These are phyloP conservation scores for Chinchilla lanigera DNA, from an alignment of 2,113 vertebrate genomes.

Conservation along the genomic window DNA sequence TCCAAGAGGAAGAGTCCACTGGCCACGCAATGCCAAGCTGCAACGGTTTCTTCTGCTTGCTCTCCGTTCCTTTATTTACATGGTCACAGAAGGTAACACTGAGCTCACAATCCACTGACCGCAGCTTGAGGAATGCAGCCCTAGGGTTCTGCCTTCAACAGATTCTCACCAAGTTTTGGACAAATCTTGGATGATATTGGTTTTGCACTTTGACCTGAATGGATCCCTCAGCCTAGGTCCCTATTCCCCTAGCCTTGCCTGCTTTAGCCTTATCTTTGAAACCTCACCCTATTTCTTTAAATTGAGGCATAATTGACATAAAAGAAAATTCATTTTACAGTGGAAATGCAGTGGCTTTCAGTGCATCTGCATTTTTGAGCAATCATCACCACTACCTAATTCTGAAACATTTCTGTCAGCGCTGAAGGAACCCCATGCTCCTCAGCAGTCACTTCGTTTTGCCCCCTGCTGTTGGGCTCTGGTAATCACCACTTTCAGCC, in stretches of 20 bases:
- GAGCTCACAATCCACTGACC: neutral
- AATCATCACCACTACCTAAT: neutral
- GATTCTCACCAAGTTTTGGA: neutral
- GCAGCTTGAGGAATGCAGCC: neutral
- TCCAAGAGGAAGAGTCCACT: neutral
- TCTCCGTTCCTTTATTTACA: neutral
- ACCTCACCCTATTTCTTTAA: neutral
- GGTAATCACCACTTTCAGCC: neutral
- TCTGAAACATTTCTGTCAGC: neutral
- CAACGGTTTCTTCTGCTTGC: neutral
- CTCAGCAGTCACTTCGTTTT: neutral
- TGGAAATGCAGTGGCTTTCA: neutral
- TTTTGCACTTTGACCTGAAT: neutral
- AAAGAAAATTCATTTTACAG: neutral
- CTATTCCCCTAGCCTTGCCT: neutral
- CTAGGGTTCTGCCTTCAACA: neutral
- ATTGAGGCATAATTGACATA: conserved; percentile 24
- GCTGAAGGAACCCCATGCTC: neutral
- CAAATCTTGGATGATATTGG: neutral
- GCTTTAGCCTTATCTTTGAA: neutral
- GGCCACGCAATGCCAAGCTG: neutral
- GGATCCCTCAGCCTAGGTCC: neutral
- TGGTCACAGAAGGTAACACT: neutral
- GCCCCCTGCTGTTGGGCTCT: neutral
- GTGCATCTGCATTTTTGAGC: neutral